Evolutionary conservation across 1,140 invertebrate genomes (phyloP).

Genomic region (Phenacoccus solenopsis): DNA sequence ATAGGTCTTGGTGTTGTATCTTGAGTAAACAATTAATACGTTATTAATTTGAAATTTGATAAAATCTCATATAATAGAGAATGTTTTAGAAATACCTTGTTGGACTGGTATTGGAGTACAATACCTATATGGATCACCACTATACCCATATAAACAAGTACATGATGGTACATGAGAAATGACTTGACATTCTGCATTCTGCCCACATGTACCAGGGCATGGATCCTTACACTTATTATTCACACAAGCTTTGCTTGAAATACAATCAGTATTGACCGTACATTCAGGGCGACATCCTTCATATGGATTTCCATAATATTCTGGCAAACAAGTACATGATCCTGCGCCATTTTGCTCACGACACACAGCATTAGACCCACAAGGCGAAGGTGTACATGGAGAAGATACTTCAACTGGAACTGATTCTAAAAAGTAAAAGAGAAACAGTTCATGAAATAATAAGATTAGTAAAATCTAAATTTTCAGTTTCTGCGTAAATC

Average conservation of each 20-base stretch:
- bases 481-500: neutral
- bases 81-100: conserved; percentile 7
- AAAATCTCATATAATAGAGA: neutral
- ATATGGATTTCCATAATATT: conserved; percentile 38
- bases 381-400: conserved; percentile 53
- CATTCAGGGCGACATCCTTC: conserved; percentile 52
- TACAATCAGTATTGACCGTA: conserved; percentile 49
- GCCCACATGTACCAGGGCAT: conserved; percentile 51
- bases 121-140: conserved; percentile 50
- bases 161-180: conserved; percentile 55
- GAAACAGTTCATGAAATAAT: neutral
- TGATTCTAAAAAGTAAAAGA: conserved; percentile 22
- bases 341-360: conserved; percentile 50
- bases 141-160: conserved; percentile 45
- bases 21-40: conserved; percentile 9
- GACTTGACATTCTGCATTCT: conserved; percentile 51
- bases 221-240: conserved; percentile 54
- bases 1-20: conserved; percentile 22
- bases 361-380: conserved; percentile 55
- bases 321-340: conserved; percentile 48
- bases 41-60: neutral
- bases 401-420: conserved; percentile 25
- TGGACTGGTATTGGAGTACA: conserved; percentile 28
- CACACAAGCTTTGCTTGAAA: conserved; percentile 45
- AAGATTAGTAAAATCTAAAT: neutral